phyloP scores from a whole-genome alignment of 2,113 vertebrate species.

The Thamnophis sirtalis region DNA sequence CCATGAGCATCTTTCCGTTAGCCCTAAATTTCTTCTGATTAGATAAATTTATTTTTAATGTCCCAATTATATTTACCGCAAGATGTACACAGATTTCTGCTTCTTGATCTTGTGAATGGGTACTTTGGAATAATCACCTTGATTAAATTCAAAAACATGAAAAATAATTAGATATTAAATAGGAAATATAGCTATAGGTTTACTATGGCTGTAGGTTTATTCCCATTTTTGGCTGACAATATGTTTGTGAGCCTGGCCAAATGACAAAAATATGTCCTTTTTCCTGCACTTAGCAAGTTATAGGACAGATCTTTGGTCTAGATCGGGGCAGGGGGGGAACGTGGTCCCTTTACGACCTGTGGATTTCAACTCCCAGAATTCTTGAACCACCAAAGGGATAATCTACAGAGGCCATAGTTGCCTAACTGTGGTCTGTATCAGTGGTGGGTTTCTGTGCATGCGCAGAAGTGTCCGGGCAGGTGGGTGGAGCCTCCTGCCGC shows the following conservation, averaged over 20 bases:
- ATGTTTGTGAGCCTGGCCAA: background rate
- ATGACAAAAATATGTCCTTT: background rate
- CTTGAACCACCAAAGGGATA: background rate
- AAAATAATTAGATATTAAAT: background rate
- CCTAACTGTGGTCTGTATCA: too few species aligned
- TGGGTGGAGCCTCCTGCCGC: too few species aligned
- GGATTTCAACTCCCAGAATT: background rate
- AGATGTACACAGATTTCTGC: background rate
- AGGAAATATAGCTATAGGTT: background rate
- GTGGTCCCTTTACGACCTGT: background rate
- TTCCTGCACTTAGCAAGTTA: background rate
- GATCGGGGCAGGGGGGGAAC: background rate
- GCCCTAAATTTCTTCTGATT: background rate
- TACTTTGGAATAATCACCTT: background rate
- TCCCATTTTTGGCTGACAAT: background rate
- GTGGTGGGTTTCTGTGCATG: too few species aligned
- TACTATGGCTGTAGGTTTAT: background rate
- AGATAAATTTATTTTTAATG: constrained; percentile 18
- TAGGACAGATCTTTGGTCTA: background rate
- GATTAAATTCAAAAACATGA: background rate
- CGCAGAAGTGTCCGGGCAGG: too few species aligned
- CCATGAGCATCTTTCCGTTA: background rate
- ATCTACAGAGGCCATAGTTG: too few species aligned
- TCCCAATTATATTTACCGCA: background rate
- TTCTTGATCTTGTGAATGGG: background rate